These are phyloP conservation scores for Drosophila repleta DNA, from an alignment of 1,140 invertebrate species.

Conservation along the genomic window DNA sequence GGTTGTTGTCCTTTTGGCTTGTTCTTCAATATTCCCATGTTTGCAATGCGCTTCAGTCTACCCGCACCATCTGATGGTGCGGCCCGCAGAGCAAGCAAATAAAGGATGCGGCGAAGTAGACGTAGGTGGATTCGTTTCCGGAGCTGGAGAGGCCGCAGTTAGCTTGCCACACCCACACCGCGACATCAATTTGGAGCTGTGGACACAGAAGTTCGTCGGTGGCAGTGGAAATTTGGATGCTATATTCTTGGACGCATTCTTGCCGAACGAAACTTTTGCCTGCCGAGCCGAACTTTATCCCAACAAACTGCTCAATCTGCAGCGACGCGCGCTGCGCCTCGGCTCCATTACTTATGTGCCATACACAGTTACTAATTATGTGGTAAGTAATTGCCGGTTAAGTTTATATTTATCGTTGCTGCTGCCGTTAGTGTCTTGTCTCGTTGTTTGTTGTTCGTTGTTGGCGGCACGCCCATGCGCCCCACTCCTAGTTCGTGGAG, in stretches of 20 bases:
- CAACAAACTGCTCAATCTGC: slow-evolving; percentile 79
- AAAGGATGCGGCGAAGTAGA: not conserved
- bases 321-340: slow-evolving; percentile 63
- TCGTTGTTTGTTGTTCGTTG: slow-evolving; percentile 37
- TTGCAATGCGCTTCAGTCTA: slow-evolving; percentile 74
- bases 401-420: slow-evolving; percentile 79
- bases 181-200: slow-evolving; percentile 82
- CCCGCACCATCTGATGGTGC: slow-evolving; percentile 79
- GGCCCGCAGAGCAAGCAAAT: slow-evolving; percentile 31
- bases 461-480: slow-evolving; percentile 33
- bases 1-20: slow-evolving; percentile 25
- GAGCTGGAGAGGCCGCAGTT: slow-evolving; percentile 20
- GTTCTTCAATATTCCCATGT: slow-evolving; percentile 26
- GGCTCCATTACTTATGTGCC: slow-evolving; percentile 81
- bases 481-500: not conserved
- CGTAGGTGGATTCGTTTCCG: slow-evolving; percentile 17
- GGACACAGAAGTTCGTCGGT: slow-evolving; percentile 83
- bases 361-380: slow-evolving; percentile 83
- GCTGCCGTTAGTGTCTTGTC: slow-evolving; percentile 12
- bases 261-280: slow-evolving; percentile 78
- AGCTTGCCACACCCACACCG: slow-evolving; percentile 48
- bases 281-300: slow-evolving; percentile 77
- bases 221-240: slow-evolving; percentile 79
- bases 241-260: slow-evolving; percentile 73
- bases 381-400: slow-evolving; percentile 83